phyloP scores from a whole-genome alignment of 1,140 invertebrate genomes.

The Argopecten irradians region DNA sequence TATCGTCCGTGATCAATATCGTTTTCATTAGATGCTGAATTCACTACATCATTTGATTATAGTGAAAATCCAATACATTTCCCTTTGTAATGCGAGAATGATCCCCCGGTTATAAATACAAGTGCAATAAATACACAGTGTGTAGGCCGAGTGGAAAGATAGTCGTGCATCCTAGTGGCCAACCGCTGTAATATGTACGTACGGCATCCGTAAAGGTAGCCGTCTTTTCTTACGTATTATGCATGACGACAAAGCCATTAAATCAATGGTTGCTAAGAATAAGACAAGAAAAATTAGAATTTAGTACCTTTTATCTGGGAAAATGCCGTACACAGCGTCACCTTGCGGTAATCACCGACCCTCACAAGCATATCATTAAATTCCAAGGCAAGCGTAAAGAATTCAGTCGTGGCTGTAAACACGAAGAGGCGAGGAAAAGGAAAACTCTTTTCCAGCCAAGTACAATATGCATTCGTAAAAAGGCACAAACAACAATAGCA shows the following conservation, averaged over 20 bases:
- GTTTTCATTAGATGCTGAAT: background rate
- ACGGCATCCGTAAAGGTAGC: background rate
- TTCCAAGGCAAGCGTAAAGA: slow-evolving; percentile 20
- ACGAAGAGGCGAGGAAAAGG: slow-evolving; percentile 7
- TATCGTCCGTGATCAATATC: background rate
- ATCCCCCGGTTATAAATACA: slow-evolving; percentile 1
- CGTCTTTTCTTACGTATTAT: slow-evolving; percentile 17
- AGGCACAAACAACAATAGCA: slow-evolving; percentile 2
- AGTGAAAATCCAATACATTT: slow-evolving; percentile 8
- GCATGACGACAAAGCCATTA: slow-evolving; percentile 8
- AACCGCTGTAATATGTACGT: slow-evolving; percentile 7
- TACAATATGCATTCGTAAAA: slow-evolving; percentile 10
- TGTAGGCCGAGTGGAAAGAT: background rate
- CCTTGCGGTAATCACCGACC: slow-evolving; percentile 19
- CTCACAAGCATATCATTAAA: slow-evolving; percentile 22
- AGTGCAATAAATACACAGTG: background rate
- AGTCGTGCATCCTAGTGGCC: background rate
- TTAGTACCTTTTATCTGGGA: slow-evolving; percentile 21
- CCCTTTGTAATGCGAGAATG: slow-evolving; percentile 15
- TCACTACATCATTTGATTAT: slow-evolving; percentile 2
- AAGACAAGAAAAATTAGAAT: slow-evolving; percentile 23
- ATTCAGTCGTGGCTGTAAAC: slow-evolving; percentile 15
- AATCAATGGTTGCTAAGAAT: slow-evolving; percentile 18
- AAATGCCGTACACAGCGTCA: slow-evolving; percentile 3
- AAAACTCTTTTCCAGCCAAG: slow-evolving; percentile 13